Evolutionary conservation across 2,113 vertebrate species (phyloP).

Genomic region (Poecile atricapillus): DNA sequence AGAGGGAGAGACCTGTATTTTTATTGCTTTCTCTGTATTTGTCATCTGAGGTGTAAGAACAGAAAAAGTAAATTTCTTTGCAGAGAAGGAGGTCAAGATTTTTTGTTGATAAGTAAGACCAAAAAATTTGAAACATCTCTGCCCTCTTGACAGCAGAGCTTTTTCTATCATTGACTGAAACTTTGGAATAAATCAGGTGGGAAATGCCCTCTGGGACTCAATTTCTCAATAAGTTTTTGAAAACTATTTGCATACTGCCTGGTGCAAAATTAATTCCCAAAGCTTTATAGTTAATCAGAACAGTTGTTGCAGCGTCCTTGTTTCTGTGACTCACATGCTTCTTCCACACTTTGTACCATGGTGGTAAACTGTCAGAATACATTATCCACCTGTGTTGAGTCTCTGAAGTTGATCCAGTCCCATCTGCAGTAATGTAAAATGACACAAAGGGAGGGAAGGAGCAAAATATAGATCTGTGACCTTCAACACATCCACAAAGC

Average conservation of each 20-base stretch:
- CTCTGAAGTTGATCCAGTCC: background rate
- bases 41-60: background rate
- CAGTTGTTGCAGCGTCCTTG: background rate
- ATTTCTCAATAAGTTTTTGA: background rate
- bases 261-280: background rate
- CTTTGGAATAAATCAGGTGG: background rate
- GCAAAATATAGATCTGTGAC: background rate
- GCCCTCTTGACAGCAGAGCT: background rate
- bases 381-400: background rate
- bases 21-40: background rate
- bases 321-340: background rate
- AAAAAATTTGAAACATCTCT: background rate
- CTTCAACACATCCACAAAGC: background rate
- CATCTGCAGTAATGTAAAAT: background rate
- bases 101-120: background rate
- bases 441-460: background rate
- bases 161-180: background rate
- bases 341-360: background rate
- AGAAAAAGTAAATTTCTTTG: background rate
- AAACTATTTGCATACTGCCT: background rate
- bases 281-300: background rate
- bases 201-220: background rate
- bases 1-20: background rate
- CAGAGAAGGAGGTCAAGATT: background rate
- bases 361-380: background rate